A percentile compares a stretch with the other conserved stretches of the same genome.
Evolutionary conservation across 1,140 invertebrate genomes (phyloP).

Genomic region (Lysiphlebus fabarum): DNA sequence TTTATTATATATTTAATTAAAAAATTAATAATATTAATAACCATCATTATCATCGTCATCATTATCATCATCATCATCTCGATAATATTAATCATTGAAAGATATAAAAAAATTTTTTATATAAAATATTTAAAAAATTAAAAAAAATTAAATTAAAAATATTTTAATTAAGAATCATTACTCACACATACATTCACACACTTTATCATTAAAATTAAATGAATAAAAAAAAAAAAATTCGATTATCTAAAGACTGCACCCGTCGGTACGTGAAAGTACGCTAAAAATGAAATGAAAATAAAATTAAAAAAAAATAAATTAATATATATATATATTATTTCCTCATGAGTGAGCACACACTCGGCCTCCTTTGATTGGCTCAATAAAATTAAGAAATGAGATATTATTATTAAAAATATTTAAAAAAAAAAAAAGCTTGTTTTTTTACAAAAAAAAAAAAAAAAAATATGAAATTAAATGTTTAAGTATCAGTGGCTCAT

Average conservation of each 20-base stretch:
- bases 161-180: constrained; percentile 6
- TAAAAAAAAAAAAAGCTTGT: too few relatives aligned
- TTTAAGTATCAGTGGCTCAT: constrained; percentile 35
- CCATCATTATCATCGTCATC: too few relatives aligned
- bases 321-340: constrained; percentile 4
- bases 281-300: constrained; percentile 6
- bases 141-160: not conserved
- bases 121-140: not conserved
- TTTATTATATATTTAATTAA: too few relatives aligned
- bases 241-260: constrained; percentile 27
- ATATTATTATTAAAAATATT: too few relatives aligned
- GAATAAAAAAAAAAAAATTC: constrained; percentile 12
- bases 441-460: constrained; percentile 11
- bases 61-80: too few relatives aligned
- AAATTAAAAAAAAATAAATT: too few relatives aligned
- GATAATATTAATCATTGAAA: too few relatives aligned
- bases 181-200: not conserved
- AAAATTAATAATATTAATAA: too few relatives aligned
- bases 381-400: constrained; percentile 40
- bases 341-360: constrained; percentile 25
- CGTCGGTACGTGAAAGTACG: constrained; percentile 23
- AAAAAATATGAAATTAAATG: constrained; percentile 11
- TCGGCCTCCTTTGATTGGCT: constrained; percentile 35
- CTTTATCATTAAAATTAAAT: not conserved
- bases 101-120: too few relatives aligned